Evolutionary conservation across 2,797 vertebrate genomes (phyloP).

Genomic region (Rhinophrynus dorsalis): DNA sequence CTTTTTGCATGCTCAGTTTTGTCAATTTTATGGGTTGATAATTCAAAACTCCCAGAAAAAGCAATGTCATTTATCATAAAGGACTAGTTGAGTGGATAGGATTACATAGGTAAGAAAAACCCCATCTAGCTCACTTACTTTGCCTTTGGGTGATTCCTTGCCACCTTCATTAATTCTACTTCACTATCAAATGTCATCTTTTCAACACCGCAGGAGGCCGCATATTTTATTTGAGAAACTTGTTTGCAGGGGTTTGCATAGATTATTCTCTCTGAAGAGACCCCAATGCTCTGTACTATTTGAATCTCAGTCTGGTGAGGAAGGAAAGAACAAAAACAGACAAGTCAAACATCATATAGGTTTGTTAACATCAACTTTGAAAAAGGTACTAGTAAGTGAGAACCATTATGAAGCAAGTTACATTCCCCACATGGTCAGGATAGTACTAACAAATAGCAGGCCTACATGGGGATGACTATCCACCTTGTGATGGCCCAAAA

Average conservation of each 20-base stretch:
- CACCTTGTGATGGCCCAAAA: too few relatives aligned
- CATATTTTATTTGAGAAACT: conserved; percentile 96
- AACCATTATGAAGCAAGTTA: too few relatives aligned
- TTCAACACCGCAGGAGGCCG: conserved; percentile 87
- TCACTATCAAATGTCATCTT: conserved; percentile 99
- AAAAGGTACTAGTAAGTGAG: too few relatives aligned
- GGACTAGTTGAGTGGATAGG: too few relatives aligned
- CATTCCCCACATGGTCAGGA: too few relatives aligned
- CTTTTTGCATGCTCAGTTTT: too few relatives aligned
- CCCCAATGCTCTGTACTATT: conserved; percentile 88
- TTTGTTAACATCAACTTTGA: not conserved
- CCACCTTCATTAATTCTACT: conserved; percentile 93
- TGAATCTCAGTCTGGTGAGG: conserved; percentile 87
- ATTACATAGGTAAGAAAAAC: too few relatives aligned
- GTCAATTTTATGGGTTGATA: too few relatives aligned
- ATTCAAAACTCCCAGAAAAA: too few relatives aligned
- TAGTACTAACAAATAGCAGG: too few relatives aligned
- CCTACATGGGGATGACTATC: too few relatives aligned
- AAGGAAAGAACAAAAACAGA: conserved; percentile 30
- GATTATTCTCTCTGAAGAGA: conserved; percentile 88
- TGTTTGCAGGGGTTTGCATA: conserved; percentile 98
- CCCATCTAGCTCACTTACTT: conserved; percentile 76
- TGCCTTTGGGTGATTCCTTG: conserved; percentile 87
- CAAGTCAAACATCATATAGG: not conserved
- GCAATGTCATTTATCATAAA: too few relatives aligned